Conservation (phyloP, 2,797 vertebrate species). For the Scolopax bukidnonensis region DNA sequence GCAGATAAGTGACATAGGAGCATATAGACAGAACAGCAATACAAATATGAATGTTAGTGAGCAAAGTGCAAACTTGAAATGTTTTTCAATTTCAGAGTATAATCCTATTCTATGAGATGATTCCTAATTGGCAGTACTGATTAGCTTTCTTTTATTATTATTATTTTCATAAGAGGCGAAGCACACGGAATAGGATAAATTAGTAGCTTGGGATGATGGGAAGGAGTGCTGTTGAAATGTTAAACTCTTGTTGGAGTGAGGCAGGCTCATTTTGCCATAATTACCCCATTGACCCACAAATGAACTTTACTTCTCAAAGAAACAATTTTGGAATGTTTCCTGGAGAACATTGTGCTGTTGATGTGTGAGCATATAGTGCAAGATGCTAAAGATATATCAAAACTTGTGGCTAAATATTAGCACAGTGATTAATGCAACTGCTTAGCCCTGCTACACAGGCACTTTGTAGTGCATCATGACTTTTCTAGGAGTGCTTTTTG, state of each 20-base stretch:
- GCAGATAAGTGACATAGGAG: neutral
- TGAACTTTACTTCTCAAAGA: slow-evolving; percentile 54
- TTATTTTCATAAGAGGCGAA: neutral
- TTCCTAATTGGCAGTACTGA: slow-evolving; percentile 12
- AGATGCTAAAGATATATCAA: neutral
- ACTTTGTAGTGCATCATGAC: neutral
- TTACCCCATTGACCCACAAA: slow-evolving; percentile 37
- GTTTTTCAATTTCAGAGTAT: neutral
- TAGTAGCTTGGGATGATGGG: neutral
- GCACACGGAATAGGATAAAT: neutral
- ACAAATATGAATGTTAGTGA: neutral
- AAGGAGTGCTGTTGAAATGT: slow-evolving; percentile 8
- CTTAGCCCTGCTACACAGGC: neutral
- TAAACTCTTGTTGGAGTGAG: neutral
- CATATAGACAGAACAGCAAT: neutral
- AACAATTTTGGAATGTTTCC: slow-evolving; percentile 39
- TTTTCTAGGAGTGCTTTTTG: neutral
- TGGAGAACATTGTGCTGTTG: slow-evolving; percentile 28
- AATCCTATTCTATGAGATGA: neutral
- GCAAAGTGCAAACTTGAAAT: neutral
- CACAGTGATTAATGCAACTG: neutral
- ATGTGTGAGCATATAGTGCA: slow-evolving; percentile 16
- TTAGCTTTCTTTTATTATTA: slow-evolving; percentile 33
- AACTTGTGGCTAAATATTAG: neutral
- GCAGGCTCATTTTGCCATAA: slow-evolving; percentile 28